Conservation (phyloP, 1,140 invertebrate species). For the Bombyx mandarina region DNA sequence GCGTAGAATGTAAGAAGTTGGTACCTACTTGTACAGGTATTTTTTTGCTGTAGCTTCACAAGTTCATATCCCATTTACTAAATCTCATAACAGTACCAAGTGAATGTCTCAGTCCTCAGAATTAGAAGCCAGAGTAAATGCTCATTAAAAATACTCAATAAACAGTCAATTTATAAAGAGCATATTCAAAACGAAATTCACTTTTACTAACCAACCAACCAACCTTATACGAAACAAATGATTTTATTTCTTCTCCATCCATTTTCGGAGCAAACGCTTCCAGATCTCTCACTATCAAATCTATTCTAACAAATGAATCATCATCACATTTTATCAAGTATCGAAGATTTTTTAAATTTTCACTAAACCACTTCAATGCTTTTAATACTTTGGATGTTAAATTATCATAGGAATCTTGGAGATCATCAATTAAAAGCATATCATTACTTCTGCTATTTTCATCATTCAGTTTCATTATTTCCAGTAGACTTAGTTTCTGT, state of each 20-base stretch:
- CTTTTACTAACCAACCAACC: slow-evolving; percentile 6
- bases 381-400: slow-evolving; percentile 40
- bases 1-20: too few species aligned
- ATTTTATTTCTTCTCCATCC: slow-evolving; percentile 33
- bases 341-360: slow-evolving; percentile 39
- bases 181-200: too few species aligned
- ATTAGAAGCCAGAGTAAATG: too few species aligned
- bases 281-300: slow-evolving; percentile 50
- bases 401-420: slow-evolving; percentile 51
- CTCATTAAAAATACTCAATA: too few species aligned
- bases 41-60: too few species aligned
- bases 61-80: too few species aligned
- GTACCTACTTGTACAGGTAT: too few species aligned
- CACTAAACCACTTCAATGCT: slow-evolving; percentile 38
- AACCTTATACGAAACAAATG: slow-evolving; percentile 48
- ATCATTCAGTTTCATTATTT: slow-evolving; percentile 24
- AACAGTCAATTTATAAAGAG: too few species aligned
- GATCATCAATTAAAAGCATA: slow-evolving; percentile 36
- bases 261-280: slow-evolving; percentile 51
- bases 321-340: slow-evolving; percentile 65
- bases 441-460: slow-evolving; percentile 44
- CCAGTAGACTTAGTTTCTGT: slow-evolving; percentile 24
- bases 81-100: too few species aligned
- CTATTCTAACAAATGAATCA: slow-evolving; percentile 62
- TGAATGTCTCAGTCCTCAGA: too few species aligned